A percentile compares a stretch with the other conserved stretches of the same genome.
Conservation (phyloP, 2,797 vertebrate genomes). For the Acanthopagrus latus region DNA sequence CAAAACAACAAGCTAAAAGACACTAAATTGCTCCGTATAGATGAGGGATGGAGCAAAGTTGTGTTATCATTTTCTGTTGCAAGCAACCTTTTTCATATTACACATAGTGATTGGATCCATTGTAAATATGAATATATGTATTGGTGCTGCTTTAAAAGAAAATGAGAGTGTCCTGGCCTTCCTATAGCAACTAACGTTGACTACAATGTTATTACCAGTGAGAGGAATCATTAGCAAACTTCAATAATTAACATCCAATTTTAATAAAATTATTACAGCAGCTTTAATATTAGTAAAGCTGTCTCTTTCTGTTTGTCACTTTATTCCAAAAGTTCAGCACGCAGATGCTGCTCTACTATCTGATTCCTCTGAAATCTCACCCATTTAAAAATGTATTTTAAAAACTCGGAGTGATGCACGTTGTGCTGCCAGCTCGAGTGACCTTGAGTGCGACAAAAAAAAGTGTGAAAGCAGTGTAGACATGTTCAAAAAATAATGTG, state of each 20-base stretch:
- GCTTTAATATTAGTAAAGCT: slow-evolving; percentile 2
- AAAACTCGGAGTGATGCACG: not conserved
- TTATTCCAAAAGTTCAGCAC: not conserved
- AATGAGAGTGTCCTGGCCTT: not conserved
- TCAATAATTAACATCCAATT: not conserved
- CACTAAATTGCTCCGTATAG: not conserved
- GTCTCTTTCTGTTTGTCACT: not conserved
- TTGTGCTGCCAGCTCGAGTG: not conserved
- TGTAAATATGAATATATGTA: slow-evolving; percentile 9
- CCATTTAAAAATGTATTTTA: not conserved
- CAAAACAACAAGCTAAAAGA: not conserved
- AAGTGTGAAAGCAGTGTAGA: slow-evolving; percentile 10
- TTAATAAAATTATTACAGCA: not conserved
- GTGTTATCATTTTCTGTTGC: not conserved
- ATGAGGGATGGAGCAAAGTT: not conserved
- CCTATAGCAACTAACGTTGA: not conserved
- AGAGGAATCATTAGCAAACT: not conserved
- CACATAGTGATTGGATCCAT: not conserved
- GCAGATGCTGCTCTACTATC: not conserved
- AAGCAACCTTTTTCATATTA: not conserved
- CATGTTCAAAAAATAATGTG: slow-evolving; percentile 3
- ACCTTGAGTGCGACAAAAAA: not conserved
- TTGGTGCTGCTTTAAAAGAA: slow-evolving; percentile 8
- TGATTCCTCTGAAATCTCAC: not conserved
- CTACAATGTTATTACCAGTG: not conserved